Evolutionary conservation across 2,888 invertebrate species (phyloP), one percentile per base, ranked within the genome.

Genomic region (Balanococcus diminutus): DNA sequence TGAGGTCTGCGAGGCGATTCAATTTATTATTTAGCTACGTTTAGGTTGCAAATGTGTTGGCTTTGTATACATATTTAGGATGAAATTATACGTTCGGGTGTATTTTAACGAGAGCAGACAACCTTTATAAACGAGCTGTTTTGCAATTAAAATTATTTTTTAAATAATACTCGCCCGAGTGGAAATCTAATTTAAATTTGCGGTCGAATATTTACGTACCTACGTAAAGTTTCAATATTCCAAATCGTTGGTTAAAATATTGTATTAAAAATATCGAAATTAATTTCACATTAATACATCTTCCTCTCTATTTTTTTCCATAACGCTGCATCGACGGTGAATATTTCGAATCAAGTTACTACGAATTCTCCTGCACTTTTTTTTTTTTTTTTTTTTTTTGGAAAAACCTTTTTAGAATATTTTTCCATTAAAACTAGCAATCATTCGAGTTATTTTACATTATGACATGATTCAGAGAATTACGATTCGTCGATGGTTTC

Each of bases 391-490:
- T 46, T 16, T 46, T n/a, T 46, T 46, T n/a, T 46, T n/a, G n/a
- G 46, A 61, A 61, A 61, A 61, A 61, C 61, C 61, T 25, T 61
- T 61, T 61, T 14, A 61, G 61, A 61, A 61, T 61, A 61, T 61
- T 61, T 67, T 67, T 67, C 67, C 28, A 67, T 67, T 67, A 67
- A 67, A 67, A 67, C 25, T 67, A 28, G 67, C 67, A 25, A 67
- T 67, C 67, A 28, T 67, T 67, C 28, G 67, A 28, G 67, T 28
- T 67, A 67, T 67, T 67, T 67, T 67, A 67, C 61, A 61, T 61
- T 61, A 61, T 19, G 61, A 61, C 61, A 61, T 61, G 61, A 61
- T 61, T 61, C 61, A 46, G 14, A 61, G 61, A 61, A 61, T 25
- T 61, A 61, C 61, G 25, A 61, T 8, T 61, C 61, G 25, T 61